phyloP scores from a whole-genome alignment of 2,888 invertebrate species.

The Microctonus hyperodae region DNA sequence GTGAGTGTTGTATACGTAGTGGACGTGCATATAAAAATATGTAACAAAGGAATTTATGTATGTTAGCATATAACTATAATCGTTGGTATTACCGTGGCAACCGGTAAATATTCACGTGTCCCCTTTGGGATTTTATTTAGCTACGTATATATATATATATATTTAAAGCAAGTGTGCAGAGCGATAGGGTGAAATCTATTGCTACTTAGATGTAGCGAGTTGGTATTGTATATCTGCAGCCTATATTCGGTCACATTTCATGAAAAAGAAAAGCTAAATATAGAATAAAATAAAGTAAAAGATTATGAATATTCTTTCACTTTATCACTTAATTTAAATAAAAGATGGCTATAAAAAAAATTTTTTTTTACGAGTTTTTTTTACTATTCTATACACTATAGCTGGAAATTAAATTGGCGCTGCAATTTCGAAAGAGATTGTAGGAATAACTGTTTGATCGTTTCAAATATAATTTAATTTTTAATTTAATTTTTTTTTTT shows the following conservation, averaged over 20 bases:
- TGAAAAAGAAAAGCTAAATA: background rate
- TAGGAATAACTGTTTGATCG: background rate
- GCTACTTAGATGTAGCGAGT: background rate
- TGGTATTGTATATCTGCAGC: background rate
- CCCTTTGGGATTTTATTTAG: slow-evolving; percentile 8
- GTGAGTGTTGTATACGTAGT: too few relatives aligned
- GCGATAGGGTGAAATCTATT: background rate
- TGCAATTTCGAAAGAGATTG: background rate
- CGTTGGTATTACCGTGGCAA: slow-evolving; percentile 30
- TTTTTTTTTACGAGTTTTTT: slow-evolving; percentile 39
- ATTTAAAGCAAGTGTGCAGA: slow-evolving; percentile 16
- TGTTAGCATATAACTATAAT: too few relatives aligned
- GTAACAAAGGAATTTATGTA: too few relatives aligned
- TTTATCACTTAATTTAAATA: slow-evolving; percentile 46
- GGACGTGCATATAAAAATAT: too few relatives aligned
- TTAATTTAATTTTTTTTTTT: slow-evolving; percentile 6
- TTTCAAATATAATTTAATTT: background rate
- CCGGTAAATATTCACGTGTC: slow-evolving; percentile 41
- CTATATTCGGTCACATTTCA: slow-evolving; percentile 21
- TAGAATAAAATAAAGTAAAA: background rate
- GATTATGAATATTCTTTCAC: slow-evolving; percentile 30
- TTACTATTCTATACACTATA: background rate
- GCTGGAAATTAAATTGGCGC: background rate
- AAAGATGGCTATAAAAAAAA: slow-evolving; percentile 45
- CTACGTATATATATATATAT: slow-evolving; percentile 14